phyloP scores from a whole-genome alignment of 1,140 invertebrate species.

The Megalopta genalis region DNA sequence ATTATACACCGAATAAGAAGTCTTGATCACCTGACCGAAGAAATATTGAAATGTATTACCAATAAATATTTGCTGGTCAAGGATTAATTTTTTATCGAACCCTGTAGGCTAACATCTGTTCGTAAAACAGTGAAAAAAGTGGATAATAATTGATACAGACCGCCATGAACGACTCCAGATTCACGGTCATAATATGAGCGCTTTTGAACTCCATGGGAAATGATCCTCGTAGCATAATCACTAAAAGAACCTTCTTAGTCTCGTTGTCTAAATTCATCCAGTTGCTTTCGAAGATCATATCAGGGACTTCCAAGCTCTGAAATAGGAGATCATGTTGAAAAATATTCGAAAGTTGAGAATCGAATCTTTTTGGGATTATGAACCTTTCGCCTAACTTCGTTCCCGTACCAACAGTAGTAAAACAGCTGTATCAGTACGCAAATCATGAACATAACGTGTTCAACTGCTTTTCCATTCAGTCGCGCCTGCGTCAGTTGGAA shows the following conservation, averaged over 20 bases:
- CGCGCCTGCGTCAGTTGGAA: no score
- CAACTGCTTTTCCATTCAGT: not conserved
- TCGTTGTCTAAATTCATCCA: constrained; percentile 17
- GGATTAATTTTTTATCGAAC: no score
- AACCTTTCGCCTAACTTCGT: constrained; percentile 75
- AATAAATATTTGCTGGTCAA: no score
- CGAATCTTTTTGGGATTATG: not conserved
- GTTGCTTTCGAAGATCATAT: no score
- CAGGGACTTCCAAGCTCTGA: no score
- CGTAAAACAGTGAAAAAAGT: no score
- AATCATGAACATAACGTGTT: constrained; percentile 46
- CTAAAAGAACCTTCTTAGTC: constrained; percentile 9
- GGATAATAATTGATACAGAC: constrained; percentile 20
- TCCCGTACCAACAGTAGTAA: constrained; percentile 82
- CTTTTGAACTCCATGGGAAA: constrained; percentile 48
- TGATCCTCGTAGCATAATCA: constrained; percentile 47
- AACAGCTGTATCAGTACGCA: constrained; percentile 72
- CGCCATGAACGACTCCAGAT: constrained; percentile 38
- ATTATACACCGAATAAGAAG: constrained; percentile 54
- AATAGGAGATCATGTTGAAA: not conserved
- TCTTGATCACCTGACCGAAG: constrained; percentile 33
- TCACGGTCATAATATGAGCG: constrained; percentile 27
- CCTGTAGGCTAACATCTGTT: no score
- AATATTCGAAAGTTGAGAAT: constrained; percentile 16
- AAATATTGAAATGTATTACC: no score